phyloP scores from a whole-genome alignment of 2,797 vertebrate species.

The Parambassis ranga region DNA sequence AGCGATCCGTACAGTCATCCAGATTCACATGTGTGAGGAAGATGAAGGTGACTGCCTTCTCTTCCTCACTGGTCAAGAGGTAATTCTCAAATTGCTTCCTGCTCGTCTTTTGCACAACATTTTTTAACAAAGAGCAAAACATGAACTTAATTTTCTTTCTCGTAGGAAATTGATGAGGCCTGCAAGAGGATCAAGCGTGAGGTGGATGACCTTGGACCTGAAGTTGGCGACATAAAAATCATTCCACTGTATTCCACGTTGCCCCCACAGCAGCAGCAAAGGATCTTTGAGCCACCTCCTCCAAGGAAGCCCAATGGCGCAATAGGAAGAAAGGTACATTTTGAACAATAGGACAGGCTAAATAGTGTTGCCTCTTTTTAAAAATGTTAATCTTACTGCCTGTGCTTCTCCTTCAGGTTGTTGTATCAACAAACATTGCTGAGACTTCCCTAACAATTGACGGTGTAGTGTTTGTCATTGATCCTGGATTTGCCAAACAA shows the following conservation, averaged over 20 bases:
- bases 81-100: slow-evolving; percentile 48
- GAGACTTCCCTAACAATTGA: slow-evolving; percentile 99
- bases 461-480: slow-evolving; percentile 98
- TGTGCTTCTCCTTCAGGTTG: slow-evolving; percentile 81
- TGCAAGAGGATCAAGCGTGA: slow-evolving; percentile 99
- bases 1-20: slow-evolving; percentile 97
- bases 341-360: background rate
- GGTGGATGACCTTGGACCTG: slow-evolving; percentile 96
- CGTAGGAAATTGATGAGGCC: slow-evolving; percentile 97
- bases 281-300: slow-evolving; percentile 97
- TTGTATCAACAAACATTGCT: slow-evolving; percentile 98
- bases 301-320: slow-evolving; percentile 95
- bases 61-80: slow-evolving; percentile 99
- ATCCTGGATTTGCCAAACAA: slow-evolving; percentile 99
- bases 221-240: slow-evolving; percentile 99
- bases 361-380: no score
- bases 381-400: background rate
- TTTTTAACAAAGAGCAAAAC: background rate
- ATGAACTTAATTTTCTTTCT: background rate
- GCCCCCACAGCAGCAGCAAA: slow-evolving; percentile 96
- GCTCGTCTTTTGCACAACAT: background rate
- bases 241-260: slow-evolving; percentile 99
- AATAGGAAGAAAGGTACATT: slow-evolving; percentile 95
- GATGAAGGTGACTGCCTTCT: slow-evolving; percentile 97
- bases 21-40: slow-evolving; percentile 99